Base-by-base conservation (phyloP, 64 coral and sea anemone species). In the Astreopora myriophthalma region DNA sequence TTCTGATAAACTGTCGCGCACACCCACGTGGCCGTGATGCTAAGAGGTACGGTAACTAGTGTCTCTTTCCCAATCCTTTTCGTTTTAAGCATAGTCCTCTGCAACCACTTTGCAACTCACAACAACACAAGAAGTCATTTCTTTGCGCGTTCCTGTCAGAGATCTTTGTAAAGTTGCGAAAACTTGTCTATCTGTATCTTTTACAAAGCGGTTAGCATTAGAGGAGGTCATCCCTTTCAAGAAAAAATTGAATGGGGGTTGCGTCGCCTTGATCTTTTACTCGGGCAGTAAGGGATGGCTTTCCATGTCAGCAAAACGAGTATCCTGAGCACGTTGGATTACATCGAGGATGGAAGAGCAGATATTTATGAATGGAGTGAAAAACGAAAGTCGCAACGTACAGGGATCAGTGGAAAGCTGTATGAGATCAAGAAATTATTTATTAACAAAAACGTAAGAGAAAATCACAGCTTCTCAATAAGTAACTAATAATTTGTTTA, bases 281-380 rank as follows among this genome's bases (percentile, higher is more conserved):
- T 55, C 8, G 64, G 23, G 51, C 49, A 35, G 2, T 4, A 5
- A 10, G 48, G 5, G 1, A 83, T 83, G 79, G 31, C 79, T 57
- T 83, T 83, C 34, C 79, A 63, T 26, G 79, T 83, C 11, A 81
- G 95, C 32, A 94, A 87, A 46, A 90, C 88, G 8, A 94, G 95
- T 32, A 97, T 97, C 26, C 60, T 96, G 3, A 92, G 74, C 86
- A 84, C 85, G 1, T 49, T 97, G 17, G 91, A 93, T 37, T 89
- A 94, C 63, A 97, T 97, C 6, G 95, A 97, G 67, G 95, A 97
- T 42, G 95, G 95, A 22, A 49, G 95, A 57, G 62, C 28, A 6
- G 95, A 97, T 14, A 97, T 97, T 37, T 97, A 97, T 71, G 75
- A 87, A 75, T 97, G 95, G 95, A 42, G 95, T 7, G 91, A 90